phyloP scores from a whole-genome alignment of 2,113 vertebrate genomes.

The Mustelus asterias region DNA sequence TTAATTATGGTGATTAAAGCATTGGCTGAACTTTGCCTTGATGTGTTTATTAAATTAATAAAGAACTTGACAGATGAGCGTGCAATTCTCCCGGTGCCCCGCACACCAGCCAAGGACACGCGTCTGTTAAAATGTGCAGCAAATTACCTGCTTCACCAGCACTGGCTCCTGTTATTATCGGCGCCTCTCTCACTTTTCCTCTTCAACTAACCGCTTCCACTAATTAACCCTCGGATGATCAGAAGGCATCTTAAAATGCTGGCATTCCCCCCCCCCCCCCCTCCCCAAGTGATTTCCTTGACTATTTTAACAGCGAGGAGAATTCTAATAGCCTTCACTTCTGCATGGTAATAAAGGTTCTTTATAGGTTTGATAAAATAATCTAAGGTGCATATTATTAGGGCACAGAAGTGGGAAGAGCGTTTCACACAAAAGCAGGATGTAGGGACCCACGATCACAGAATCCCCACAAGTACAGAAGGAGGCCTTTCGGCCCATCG shows the following conservation, averaged over 20 bases:
- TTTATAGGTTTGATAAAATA: neutral
- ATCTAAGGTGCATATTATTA: neutral
- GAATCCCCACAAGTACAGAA: too few species aligned
- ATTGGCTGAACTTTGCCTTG: conserved; percentile 64
- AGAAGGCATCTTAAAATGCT: neutral
- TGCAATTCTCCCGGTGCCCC: conserved; percentile 55
- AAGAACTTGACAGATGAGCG: conserved; percentile 62
- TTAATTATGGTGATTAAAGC: conserved; percentile 72
- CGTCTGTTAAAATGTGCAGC: conserved; percentile 49
- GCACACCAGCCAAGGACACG: conserved; percentile 48
- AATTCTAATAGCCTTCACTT: neutral
- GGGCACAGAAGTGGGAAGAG: neutral
- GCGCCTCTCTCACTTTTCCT: neutral
- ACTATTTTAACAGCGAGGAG: neutral
- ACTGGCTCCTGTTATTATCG: conserved; percentile 42
- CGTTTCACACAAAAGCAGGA: neutral
- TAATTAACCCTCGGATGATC: conserved; percentile 14
- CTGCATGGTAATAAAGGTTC: neutral
- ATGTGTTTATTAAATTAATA: conserved; percentile 83
- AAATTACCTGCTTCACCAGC: conserved; percentile 47
- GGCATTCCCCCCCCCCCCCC: neutral
- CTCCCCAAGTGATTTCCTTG: neutral
- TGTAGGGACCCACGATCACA: neutral
- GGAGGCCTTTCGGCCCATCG: too few species aligned
- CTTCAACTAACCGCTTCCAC: neutral